These are phyloP conservation scores for Spatula clypeata DNA, from an alignment of 2,797 vertebrate species.

Conservation along the genomic window DNA sequence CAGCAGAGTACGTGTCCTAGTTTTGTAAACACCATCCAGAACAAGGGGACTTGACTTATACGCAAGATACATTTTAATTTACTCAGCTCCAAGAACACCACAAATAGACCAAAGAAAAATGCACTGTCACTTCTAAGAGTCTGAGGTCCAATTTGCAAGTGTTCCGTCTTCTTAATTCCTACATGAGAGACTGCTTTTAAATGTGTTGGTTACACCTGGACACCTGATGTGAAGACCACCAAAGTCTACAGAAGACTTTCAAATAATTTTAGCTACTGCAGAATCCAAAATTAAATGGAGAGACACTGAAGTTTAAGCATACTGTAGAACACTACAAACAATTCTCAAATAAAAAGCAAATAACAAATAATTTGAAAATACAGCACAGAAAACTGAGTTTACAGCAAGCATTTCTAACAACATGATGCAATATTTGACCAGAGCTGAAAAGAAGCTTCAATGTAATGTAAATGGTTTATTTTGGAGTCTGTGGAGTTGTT, in stretches of 20 bases:
- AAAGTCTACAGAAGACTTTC: not conserved
- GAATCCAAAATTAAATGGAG: not conserved
- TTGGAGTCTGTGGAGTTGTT: not conserved
- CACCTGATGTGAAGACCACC: not conserved
- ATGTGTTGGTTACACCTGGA: not conserved
- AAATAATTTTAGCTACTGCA: not conserved
- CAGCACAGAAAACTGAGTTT: not conserved
- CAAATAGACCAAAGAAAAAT: not conserved
- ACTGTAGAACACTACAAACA: not conserved
- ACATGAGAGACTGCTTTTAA: not conserved
- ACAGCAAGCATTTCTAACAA: not conserved
- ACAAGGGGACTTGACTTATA: conserved; percentile 14
- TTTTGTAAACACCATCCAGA: not conserved
- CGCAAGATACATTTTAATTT: conserved; percentile 35
- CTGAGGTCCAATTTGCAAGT: not conserved
- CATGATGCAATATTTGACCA: not conserved
- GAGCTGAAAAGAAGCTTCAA: not conserved
- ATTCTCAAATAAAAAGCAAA: not conserved
- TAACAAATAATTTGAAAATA: not conserved
- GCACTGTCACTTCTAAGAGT: not conserved
- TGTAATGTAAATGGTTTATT: not conserved
- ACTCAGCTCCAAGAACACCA: conserved; percentile 26
- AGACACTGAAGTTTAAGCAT: not conserved
- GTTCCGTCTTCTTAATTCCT: not conserved
- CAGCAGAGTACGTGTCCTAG: not conserved